These are phyloP conservation scores for Tiaroga cobitis DNA, from an alignment of 2,797 vertebrate species.

Conservation along the genomic window DNA sequence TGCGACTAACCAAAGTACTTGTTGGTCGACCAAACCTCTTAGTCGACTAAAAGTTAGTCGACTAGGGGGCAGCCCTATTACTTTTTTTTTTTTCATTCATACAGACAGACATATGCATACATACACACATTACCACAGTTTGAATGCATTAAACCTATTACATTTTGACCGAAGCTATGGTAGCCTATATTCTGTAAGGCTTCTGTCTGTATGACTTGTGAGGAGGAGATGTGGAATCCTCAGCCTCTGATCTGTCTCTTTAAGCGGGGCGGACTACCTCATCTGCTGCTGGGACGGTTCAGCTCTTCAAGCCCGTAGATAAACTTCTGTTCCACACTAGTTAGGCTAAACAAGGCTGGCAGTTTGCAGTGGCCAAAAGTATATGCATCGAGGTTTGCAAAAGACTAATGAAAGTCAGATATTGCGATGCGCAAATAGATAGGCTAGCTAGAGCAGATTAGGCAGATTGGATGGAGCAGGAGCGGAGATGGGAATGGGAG, in stretches of 20 bases:
- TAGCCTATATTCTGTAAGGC: not conserved
- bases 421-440: constrained; percentile 54
- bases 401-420: constrained; percentile 1
- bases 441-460: constrained; percentile 52
- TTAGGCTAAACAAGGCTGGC: constrained; percentile 6
- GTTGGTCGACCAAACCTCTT: no score
- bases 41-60: no score
- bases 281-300: constrained; percentile 77
- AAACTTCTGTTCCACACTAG: constrained; percentile 78
- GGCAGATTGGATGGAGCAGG: constrained; percentile 58
- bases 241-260: constrained; percentile 61
- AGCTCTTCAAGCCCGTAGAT: constrained; percentile 73
- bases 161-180: no score
- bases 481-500: constrained; percentile 53
- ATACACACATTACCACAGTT: not conserved
- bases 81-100: no score
- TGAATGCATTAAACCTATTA: not conserved
- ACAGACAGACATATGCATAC: no score
- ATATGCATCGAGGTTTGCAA: not conserved
- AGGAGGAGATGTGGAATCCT: not conserved
- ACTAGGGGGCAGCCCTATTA: no score
- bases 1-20: no score
- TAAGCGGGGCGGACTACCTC: constrained; percentile 66
- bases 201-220: not conserved
- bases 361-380: constrained; percentile 12